Evolutionary conservation across 2,797 vertebrate species (phyloP).

Genomic region (Trichosurus vulpecula): DNA sequence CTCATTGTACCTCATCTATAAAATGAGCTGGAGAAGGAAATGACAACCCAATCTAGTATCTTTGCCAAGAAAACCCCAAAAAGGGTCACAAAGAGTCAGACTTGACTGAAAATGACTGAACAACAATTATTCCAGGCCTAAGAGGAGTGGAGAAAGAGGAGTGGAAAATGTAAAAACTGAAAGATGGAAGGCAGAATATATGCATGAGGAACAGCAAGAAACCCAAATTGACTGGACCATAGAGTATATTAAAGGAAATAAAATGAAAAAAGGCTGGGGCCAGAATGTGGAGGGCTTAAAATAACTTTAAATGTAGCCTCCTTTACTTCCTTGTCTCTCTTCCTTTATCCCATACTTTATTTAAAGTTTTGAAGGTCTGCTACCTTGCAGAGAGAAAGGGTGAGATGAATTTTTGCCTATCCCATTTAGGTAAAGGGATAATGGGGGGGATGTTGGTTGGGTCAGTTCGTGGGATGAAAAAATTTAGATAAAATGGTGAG

Average conservation of each 20-base stretch:
- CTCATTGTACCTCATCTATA: neutral
- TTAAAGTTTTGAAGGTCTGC: constrained; percentile 50
- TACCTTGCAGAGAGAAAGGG: neutral
- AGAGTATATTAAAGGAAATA: neutral
- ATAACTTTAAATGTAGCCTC: neutral
- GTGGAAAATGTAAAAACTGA: neutral
- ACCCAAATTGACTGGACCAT: neutral
- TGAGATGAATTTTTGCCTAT: constrained; percentile 11
- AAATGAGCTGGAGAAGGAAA: neutral
- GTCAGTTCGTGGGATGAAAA: constrained; percentile 34
- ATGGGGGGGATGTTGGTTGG: constrained; percentile 26
- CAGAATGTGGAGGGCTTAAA: neutral
- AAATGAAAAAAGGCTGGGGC: neutral
- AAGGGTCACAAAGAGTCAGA: neutral
- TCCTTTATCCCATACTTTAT: neutral
- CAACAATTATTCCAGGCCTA: neutral
- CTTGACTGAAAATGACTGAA: neutral
- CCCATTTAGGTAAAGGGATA: constrained; percentile 15
- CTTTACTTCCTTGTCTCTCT: constrained; percentile 37
- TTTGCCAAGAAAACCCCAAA: neutral
- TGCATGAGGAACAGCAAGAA: neutral
- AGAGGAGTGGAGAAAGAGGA: neutral
- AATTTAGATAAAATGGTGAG: neutral
- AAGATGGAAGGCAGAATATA: neutral
- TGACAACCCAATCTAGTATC: neutral